Base-by-base conservation (phyloP, 1,140 invertebrate genomes). In the Tetramorium simillimum region DNA sequence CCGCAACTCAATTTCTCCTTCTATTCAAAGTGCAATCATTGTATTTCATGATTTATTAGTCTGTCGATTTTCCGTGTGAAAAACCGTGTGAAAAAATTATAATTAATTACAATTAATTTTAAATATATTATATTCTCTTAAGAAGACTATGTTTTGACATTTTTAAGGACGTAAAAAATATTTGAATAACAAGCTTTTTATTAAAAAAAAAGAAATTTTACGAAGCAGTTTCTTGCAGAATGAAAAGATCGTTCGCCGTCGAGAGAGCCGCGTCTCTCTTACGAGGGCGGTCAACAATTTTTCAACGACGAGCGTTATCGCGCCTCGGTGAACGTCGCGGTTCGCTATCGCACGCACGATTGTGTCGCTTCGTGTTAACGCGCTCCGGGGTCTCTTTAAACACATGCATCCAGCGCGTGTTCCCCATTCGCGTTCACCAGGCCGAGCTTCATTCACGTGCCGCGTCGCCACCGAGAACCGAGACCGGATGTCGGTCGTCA, bases 311-410 rank as follows among this genome's bases (percentile, higher is more conserved):
- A 14, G 33, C n/a, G 67, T 63, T 80, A 73, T 87, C 85, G 80
- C 60, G 84, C 37, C 62, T 51, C 33, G 49, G 49, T 18, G 49
- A 85, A 76, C 63, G 60, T 87, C 80, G 78, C 43, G 37, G n/a
- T 12, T 46, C 56, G 67, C 40, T 87, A 82, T 88, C 87, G 76
- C 72, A 60, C 82, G 75, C 58, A 85, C 70, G 75, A 88, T 86
- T 86, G 85, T 88, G 72, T 88, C 65, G 81, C 46, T 77, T 85
- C 40, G 86, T 24, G 62, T 76, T 84, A 56, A 56, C 81, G 63
- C 76, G 76, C 80, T 75, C 87, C 73, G 86, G 77, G 56, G 86
- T 84, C 85, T 91, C 87, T 92, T 91, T 91, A 91, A 91, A 89
- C 80, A 76, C 89, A 92, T 89, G 90, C 90, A 73, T 60, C 24